phyloP scores from a whole-genome alignment of 2,797 vertebrate genomes.

The Phrynocephalus forsythii region DNA sequence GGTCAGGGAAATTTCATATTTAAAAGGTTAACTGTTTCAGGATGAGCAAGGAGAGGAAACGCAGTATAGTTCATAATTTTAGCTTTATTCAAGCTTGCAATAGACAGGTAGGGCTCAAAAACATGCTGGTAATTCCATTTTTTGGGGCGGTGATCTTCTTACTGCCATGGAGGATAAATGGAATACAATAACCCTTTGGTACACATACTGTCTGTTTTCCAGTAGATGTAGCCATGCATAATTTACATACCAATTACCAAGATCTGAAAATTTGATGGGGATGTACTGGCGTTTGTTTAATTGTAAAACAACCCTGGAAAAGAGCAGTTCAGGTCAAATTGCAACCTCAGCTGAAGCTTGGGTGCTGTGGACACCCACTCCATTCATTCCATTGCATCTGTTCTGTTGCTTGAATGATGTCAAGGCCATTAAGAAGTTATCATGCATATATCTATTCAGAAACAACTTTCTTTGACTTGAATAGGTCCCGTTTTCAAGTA shows the following conservation, averaged over 20 bases:
- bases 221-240: slow-evolving; percentile 58
- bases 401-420: neutral
- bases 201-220: slow-evolving; percentile 10
- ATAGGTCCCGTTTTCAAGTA: neutral
- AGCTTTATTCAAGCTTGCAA: neutral
- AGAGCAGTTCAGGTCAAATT: neutral
- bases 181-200: accelerated
- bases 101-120: neutral
- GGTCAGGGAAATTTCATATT: neutral
- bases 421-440: neutral
- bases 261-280: slow-evolving; percentile 60
- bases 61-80: neutral
- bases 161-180: neutral
- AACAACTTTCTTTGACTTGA: neutral
- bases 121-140: neutral
- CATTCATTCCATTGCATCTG: too few species aligned
- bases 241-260: slow-evolving; percentile 62
- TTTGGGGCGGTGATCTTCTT: neutral
- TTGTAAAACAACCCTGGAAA: slow-evolving; percentile 14
- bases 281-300: neutral
- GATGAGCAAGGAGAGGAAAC: neutral
- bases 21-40: too few species aligned
- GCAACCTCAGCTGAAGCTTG: neutral
- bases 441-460: neutral
- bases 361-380: neutral